Evolutionary conservation across 2,113 vertebrate species (phyloP), one percentile per base, ranked within the genome.

Genomic region (Clarias magur): DNA sequence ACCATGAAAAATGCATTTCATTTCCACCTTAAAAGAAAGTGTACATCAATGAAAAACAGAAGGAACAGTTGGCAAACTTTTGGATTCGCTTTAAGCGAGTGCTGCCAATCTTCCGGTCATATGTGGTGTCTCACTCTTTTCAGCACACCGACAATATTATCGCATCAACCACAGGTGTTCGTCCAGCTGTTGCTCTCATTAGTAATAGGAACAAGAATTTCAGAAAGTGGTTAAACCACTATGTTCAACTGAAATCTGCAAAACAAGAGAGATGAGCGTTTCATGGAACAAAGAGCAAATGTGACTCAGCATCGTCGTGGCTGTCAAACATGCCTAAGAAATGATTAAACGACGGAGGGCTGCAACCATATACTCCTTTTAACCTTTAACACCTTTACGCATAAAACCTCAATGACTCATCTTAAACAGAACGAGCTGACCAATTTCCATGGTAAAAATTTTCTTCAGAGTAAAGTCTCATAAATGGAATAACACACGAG

Each of bases 31-130:
- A 92, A 85, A 91, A 91, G 91, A 89, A 13, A 59, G 5, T 16
- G 17, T 4, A 87, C 53, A 65, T 23, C 89, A 89, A 93, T 82
- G 90, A 88, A 91, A 93, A 92, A 88, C 93, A 94, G 89, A 92
- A 53, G 25, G 62, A 8, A 59, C 34, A 70, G 60, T 19, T 76
- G 75, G 70, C 21, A 70, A 63, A 42, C 67, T 81, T 78, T 54
- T 60, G 56, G 42, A 76, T 87, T 27, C 62, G 54, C 59, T 86
- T 78, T 23, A 75, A 30, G 23, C 17, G 56, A 48, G 53, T 27
- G 30, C 75, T 17, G 13, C 23, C 2, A 16, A 54, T 16, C 15
- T 48, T 7, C 5, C 42, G 42, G 25, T 54, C 27, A 48, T n/a
- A 75, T 53, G 42, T 0, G 3, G 38, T 25, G 23, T 11, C 10